Conservation (phyloP, 2,888 invertebrate genomes). For the Halocaridina rubra region DNA sequence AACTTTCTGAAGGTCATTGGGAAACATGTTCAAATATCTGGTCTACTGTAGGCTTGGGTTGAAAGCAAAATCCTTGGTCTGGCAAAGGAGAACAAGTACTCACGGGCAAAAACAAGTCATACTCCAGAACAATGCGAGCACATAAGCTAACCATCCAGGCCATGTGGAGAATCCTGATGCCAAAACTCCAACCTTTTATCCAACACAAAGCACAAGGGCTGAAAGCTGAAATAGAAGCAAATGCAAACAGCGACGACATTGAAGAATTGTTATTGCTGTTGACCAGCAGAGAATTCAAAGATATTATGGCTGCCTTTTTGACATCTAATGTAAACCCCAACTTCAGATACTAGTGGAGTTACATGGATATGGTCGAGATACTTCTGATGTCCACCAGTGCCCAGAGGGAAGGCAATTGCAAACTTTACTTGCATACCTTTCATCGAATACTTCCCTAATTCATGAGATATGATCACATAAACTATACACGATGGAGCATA, state of each 20-base stretch:
- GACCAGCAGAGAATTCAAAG: not conserved
- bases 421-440: too few relatives aligned
- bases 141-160: slow-evolving; percentile 1
- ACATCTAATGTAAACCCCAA: slow-evolving; percentile 13
- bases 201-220: not conserved
- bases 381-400: slow-evolving; percentile 33
- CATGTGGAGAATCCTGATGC: slow-evolving; percentile 24
- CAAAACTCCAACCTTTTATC: not conserved
- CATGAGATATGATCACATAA: too few relatives aligned
- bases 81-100: slow-evolving; percentile 1
- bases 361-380: slow-evolving; percentile 22
- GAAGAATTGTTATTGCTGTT: not conserved
- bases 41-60: slow-evolving; percentile 15
- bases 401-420: slow-evolving; percentile 36
- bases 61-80: slow-evolving; percentile 13
- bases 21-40: slow-evolving; percentile 6
- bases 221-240: not conserved
- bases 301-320: slow-evolving; percentile 2
- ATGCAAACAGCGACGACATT: too few relatives aligned
- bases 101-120: not conserved
- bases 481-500: too few relatives aligned
- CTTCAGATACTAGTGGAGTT: slow-evolving; percentile 16
- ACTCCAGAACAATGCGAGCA: slow-evolving; percentile 12
- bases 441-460: too few relatives aligned
- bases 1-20: slow-evolving; percentile 30